phyloP scores from a whole-genome alignment of 2,113 vertebrate genomes.

The Polypterus senegalus region DNA sequence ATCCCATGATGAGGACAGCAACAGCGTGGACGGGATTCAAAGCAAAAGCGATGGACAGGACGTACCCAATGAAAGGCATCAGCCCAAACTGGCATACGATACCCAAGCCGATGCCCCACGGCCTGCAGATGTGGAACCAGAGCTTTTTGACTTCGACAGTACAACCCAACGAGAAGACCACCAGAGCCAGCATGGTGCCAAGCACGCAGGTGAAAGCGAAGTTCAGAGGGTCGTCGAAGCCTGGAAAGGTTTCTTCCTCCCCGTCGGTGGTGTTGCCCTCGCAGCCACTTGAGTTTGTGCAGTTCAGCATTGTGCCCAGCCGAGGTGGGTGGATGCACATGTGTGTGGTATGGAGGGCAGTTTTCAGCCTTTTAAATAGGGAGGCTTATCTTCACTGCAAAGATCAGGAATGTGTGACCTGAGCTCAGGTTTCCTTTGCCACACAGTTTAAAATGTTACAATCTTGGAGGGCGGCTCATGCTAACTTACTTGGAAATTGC shows the following conservation, averaged over 20 bases:
- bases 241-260: background rate
- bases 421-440: too few species aligned
- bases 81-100: slow-evolving; percentile 47
- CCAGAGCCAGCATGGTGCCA: slow-evolving; percentile 26
- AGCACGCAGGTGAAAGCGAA: slow-evolving; percentile 20
- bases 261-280: slow-evolving; percentile 16
- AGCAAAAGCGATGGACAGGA: slow-evolving; percentile 30
- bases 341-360: too few species aligned
- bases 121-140: slow-evolving; percentile 36
- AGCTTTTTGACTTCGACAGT: slow-evolving; percentile 35
- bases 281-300: slow-evolving; percentile 17
- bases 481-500: too few species aligned
- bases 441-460: too few species aligned
- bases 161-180: slow-evolving; percentile 49
- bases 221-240: slow-evolving; percentile 10
- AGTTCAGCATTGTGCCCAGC: slow-evolving; percentile 16
- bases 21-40: slow-evolving; percentile 33
- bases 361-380: too few species aligned
- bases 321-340: too few species aligned
- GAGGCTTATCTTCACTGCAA: too few species aligned
- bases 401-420: too few species aligned
- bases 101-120: slow-evolving; percentile 42
- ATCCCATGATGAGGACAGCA: slow-evolving; percentile 42
- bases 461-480: too few species aligned
- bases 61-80: slow-evolving; percentile 45